Evolutionary conservation across 2,113 vertebrate genomes (phyloP), one percentile per base, ranked within the genome.

Genomic region (Crotalus viridis): DNA sequence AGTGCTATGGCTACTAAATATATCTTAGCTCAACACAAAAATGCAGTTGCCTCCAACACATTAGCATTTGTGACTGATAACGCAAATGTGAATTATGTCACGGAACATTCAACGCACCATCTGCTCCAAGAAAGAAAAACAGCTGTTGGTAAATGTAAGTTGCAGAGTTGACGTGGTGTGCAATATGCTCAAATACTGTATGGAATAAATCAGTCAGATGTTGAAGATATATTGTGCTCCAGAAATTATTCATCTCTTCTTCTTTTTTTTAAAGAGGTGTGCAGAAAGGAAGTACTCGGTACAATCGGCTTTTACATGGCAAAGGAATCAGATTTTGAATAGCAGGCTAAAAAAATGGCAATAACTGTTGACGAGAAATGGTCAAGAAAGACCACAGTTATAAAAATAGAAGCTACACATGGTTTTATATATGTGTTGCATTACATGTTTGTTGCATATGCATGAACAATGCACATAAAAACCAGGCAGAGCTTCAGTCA

Each of bases 51-150:
- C 93, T 87, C 91, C 86, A 94, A 95, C 89, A 33, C 52, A 96
- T 96, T 96, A 96, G 26, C 92, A 94, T 96, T 97, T 95, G 92
- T 39, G 39, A 95, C 90, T 96, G 94, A 93, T 95, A 97, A 96
- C 88, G 91, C 93, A 96, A 95, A 97, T 95, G 96, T 96, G 96
- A 96, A 93, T 97, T 95, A 96, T 96, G 95, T 96, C 96, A 96
- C 0, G 1, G 94, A 93, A 93, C 90, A 94, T 90, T 96, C 95
- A 96, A 87, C 94, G 90, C 94, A 94, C 96, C 97, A 97, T 96
- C 97, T 97, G 96, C 59, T 95, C 22, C 74, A 95, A 86, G 90
- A 93, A 95, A 96, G 93, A 93, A 96, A 96, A 97, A 94, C 96
- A 97, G 96, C 96, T 97, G 97, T 85, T 96, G 90, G 92, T 94